phyloP scores from a whole-genome alignment of 1,140 invertebrate species.

The Ctenoplectra terminalis region DNA sequence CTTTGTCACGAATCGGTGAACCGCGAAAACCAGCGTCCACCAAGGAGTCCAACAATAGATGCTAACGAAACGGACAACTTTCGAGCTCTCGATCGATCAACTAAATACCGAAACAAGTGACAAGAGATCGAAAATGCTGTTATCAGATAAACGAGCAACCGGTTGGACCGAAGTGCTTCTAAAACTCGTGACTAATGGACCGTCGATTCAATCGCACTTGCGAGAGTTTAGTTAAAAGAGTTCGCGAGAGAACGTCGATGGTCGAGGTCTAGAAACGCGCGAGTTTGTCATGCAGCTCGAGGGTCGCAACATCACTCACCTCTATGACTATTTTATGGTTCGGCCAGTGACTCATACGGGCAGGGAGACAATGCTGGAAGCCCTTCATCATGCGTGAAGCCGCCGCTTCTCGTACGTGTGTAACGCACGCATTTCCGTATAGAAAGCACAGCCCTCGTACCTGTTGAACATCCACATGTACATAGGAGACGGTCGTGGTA shows the following conservation, averaged over 20 bases:
- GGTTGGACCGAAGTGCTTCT: neutral
- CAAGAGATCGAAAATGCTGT: neutral
- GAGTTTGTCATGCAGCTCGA: slow-evolving; percentile 58
- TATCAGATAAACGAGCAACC: neutral
- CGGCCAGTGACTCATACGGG: slow-evolving; percentile 72
- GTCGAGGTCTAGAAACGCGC: slow-evolving; percentile 47
- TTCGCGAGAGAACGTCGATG: slow-evolving; percentile 8
- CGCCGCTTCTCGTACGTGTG: slow-evolving; percentile 40
- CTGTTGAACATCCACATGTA: slow-evolving; percentile 66
- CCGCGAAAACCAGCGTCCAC: slow-evolving; percentile 14
- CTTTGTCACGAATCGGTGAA: slow-evolving; percentile 15
- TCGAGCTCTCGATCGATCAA: slow-evolving; percentile 33
- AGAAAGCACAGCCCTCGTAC: slow-evolving; percentile 62
- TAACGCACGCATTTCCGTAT: slow-evolving; percentile 59
- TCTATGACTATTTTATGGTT: slow-evolving; percentile 77
- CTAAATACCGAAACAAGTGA: slow-evolving; percentile 31
- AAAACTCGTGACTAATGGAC: slow-evolving; percentile 31
- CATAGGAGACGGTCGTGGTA: neutral
- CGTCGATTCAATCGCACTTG: neutral
- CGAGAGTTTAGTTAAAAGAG: no score
- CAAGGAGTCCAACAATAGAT: slow-evolving; percentile 19
- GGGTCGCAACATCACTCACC: slow-evolving; percentile 70
- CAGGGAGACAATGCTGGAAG: slow-evolving; percentile 74
- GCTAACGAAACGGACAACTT: slow-evolving; percentile 32
- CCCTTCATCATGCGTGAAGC: slow-evolving; percentile 73